phyloP scores from a whole-genome alignment of 2,888 invertebrate genomes.

The Leucoma salicis region DNA sequence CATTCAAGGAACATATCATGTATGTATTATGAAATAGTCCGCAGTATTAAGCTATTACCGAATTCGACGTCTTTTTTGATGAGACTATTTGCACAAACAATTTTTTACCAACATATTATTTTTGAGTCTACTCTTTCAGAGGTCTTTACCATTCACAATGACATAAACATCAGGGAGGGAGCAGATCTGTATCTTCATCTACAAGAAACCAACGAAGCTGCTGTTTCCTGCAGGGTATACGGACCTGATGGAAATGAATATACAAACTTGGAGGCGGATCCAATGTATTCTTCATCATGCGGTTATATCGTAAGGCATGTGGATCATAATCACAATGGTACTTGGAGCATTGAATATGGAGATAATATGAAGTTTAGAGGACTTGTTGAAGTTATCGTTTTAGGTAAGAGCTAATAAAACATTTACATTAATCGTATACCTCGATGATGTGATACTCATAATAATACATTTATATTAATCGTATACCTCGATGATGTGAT shows the following conservation, averaged over 20 bases:
- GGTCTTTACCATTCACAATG: conserved; percentile 9
- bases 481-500: too few relatives aligned
- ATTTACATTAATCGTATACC: neutral
- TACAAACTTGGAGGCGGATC: conserved; percentile 30
- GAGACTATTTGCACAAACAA: too few relatives aligned
- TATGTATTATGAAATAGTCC: too few relatives aligned
- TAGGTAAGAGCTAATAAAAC: conserved; percentile 40
- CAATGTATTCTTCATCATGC: conserved; percentile 38
- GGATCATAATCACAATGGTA: conserved; percentile 38
- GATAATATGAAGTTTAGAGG: conserved; percentile 47
- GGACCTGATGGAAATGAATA: conserved; percentile 36
- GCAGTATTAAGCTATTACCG: too few relatives aligned
- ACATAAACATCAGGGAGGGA: conserved; percentile 44
- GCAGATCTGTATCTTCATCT: conserved; percentile 54
- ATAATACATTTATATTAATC: neutral
- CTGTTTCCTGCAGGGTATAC: conserved; percentile 51
- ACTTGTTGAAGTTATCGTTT: conserved; percentile 42
- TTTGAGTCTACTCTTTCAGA: too few relatives aligned
- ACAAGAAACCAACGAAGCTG: conserved; percentile 34
- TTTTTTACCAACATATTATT: too few relatives aligned
- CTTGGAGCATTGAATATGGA: conserved; percentile 58
- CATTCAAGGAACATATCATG: too few relatives aligned
- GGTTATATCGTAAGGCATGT: conserved; percentile 49
- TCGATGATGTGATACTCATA: too few relatives aligned
- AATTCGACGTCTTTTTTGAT: too few relatives aligned